phyloP scores from a whole-genome alignment of 2,113 vertebrate species.

The Rhagologus leucostigma region DNA sequence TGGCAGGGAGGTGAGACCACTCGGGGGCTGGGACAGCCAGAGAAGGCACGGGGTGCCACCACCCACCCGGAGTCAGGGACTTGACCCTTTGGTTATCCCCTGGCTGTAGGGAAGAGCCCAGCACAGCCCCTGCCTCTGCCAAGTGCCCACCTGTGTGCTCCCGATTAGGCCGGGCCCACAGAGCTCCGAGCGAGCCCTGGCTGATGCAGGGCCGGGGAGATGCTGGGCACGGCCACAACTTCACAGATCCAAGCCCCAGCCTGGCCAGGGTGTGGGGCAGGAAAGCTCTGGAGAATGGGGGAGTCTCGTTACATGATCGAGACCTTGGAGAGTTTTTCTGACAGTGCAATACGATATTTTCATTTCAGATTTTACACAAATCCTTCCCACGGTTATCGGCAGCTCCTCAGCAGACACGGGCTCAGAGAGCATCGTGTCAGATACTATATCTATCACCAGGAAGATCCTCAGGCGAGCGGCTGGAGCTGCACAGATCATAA shows the following conservation, averaged over 20 bases:
- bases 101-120: rapidly evolving
- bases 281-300: background rate
- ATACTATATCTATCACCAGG: background rate
- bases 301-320: rapidly evolving
- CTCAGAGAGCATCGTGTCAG: background rate
- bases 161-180: too few relatives aligned
- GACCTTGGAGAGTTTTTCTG: background rate
- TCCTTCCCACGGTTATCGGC: background rate
- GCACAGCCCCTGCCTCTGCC: background rate
- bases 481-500: background rate
- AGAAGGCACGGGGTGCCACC: background rate
- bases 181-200: background rate
- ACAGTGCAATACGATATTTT: background rate
- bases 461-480: background rate
- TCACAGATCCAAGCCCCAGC: background rate
- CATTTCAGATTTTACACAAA: background rate
- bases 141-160: too few relatives aligned
- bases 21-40: background rate
- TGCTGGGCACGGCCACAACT: background rate
- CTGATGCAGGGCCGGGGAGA: background rate
- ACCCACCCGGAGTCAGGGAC: rapidly evolving
- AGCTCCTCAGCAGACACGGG: background rate
- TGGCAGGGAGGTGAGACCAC: background rate
- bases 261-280: background rate
- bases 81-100: too few relatives aligned